A percentile compares a stretch with the other conserved stretches of the same genome.
Evolutionary conservation across 37 sponge, comb jelly and placozoan genomes (phyloP).

Genomic region (Dysidea cf. avara): DNA sequence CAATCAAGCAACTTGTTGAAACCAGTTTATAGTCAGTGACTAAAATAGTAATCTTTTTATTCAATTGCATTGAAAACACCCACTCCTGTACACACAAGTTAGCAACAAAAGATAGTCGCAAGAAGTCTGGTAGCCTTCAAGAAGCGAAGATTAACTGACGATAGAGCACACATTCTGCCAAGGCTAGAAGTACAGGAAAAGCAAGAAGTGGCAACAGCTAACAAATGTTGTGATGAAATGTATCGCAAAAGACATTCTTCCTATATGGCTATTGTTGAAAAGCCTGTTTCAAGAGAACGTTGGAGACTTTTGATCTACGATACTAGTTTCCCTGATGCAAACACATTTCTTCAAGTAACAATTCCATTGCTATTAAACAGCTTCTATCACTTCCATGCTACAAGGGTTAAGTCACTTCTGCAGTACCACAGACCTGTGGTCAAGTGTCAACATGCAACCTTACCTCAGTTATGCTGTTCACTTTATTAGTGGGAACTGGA

Average conservation of each 20-base stretch:
- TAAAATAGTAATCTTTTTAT: constrained; percentile 21
- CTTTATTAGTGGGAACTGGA: constrained; percentile 11
- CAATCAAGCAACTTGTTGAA: background rate
- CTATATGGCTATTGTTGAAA: constrained; percentile 16
- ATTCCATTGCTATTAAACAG: constrained; percentile 3
- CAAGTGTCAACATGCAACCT: constrained; percentile 30
- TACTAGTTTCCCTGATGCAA: constrained; percentile 18
- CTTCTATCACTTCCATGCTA: background rate
- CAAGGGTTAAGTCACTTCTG: background rate
- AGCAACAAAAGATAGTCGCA: too few species aligned
- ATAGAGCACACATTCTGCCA: background rate
- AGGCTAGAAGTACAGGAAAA: background rate
- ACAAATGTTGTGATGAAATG: constrained; percentile 17
- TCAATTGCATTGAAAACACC: constrained; percentile 25
- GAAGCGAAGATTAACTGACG: constrained; percentile 9
- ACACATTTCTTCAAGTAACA: constrained; percentile 24
- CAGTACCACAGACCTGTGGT: constrained; percentile 43
- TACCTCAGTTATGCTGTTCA: constrained; percentile 42
- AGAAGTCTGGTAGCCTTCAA: background rate
- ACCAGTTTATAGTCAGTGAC: background rate
- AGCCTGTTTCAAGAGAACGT: constrained; percentile 21
- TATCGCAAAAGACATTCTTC: constrained; percentile 30
- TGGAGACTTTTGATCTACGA: constrained; percentile 35
- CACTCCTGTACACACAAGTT: background rate
- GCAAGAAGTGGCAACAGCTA: constrained; percentile 30